Base-by-base conservation (phyloP, 2,113 vertebrate species). In the Progne subis region DNA sequence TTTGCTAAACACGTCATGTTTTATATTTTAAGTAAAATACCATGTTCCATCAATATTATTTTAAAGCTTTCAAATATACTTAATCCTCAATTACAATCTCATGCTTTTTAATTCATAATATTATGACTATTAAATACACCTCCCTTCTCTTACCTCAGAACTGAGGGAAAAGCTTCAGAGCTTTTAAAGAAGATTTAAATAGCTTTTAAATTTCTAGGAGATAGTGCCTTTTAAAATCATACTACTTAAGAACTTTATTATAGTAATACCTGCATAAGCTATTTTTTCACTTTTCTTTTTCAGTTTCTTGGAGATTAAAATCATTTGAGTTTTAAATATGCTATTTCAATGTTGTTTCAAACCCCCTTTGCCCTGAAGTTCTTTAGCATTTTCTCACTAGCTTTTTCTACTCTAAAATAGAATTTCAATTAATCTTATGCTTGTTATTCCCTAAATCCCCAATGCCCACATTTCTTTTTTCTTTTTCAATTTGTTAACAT, bases 1-100 rank as follows among this genome's bases (percentile, higher is more conserved):
- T 84, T 81, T 60, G 13, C 21, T 37, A 78, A 70, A 77, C 39
- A 18, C 0, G 0, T 5, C 3, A 16, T 34, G 15, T 43, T 91
- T 64, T 47, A 28, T 43, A 32, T 74, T 86, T 78, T 60, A 70
- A 64, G 23, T 78, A 81, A 74, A 96, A 93, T 39, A 67, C 11
- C 34, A 9, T 26, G 69, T 79, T 59, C 26, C 60, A 92, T 59
- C 29, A 86, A 70, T 14, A 74, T 72, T 53, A 91, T 68, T 77
- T 85, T 85, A 88, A 81, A 88, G 32, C 64, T 93, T 92, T 91
- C 69, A 91, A 55, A 92, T 67, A 60, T 31, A 85, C 11, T 43
- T 86, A 92, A 86, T 88, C 84, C 64, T 41, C 52, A 63, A n/a
- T 77, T 93, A 87, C 18, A 32, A 47, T 52, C 11, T 67, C 75